Evolutionary conservation across 2,113 vertebrate species (phyloP).

Genomic region (Gavialis gangeticus): DNA sequence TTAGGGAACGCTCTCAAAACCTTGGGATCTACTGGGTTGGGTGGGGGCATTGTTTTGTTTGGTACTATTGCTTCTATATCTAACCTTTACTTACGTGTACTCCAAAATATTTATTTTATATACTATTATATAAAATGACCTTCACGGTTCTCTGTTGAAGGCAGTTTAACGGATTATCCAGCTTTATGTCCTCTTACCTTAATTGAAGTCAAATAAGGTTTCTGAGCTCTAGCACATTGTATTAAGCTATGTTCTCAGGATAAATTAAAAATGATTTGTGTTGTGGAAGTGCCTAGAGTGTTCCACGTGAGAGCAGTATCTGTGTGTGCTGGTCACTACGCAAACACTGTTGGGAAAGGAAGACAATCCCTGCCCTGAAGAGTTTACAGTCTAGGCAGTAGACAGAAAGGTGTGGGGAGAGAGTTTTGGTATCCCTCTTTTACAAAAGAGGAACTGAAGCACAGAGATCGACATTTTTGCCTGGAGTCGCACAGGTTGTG

Average conservation of each 20-base stretch:
- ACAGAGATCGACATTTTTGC: neutral
- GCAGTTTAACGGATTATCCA: neutral
- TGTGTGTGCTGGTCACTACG: neutral
- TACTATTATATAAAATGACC: neutral
- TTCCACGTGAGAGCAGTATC: neutral
- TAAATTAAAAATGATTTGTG: conserved; percentile 7
- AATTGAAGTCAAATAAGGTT: conserved; percentile 7
- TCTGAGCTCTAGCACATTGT: neutral
- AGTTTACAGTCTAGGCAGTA: neutral
- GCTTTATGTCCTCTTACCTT: neutral
- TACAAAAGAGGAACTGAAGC: neutral
- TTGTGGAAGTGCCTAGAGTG: neutral
- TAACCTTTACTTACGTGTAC: neutral
- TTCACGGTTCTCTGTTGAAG: neutral
- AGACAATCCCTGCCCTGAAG: neutral
- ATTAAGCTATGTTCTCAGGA: neutral
- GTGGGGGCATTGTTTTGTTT: neutral
- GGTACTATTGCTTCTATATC: neutral
- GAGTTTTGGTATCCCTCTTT: neutral
- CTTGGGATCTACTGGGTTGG: neutral
- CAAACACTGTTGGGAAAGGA: neutral
- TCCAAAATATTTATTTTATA: neutral
- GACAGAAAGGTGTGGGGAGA: neutral
- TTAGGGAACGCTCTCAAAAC: neutral
- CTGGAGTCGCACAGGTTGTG: neutral